Base-by-base conservation (phyloP, 2,113 vertebrate genomes). In the Oryzias melastigma region DNA sequence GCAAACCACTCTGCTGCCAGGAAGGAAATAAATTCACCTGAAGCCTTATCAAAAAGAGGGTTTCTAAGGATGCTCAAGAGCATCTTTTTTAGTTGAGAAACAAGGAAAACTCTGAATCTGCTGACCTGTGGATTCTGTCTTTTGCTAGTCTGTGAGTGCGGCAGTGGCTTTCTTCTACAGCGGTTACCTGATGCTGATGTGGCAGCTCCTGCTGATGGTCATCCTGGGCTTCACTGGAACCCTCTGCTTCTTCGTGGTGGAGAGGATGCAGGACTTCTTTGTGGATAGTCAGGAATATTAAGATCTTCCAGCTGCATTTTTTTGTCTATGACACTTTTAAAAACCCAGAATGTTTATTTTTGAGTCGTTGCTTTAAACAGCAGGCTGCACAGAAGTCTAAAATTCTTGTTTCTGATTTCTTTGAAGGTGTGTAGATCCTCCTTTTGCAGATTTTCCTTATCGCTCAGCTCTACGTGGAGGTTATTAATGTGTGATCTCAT, bases 131-230 rank as follows among this genome's bases (percentile, higher is more conserved):
- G 47, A 62, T 24, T 41, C 7, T 63, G 0, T 44, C n/a, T 14
- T 12, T 4, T 69, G 20, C 63, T 78, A 99, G 97, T 99, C 97
- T 45, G 87, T 99, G 51, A 95, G 93, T 53, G 95, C 97, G 63
- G 96, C 97, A 0, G 75, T 95, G 72, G 96, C 97, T 0, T 99
- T 95, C 85, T 97, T 98, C 94, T 99, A 98, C 93, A 96, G 97
- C 73, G 95, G 97, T 58, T 95, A 97, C 83, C 85, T 98, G 14
- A 88, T 96, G 15, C 88, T 99, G 45, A 93, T 90, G 65, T 99
- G 97, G 97, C 97, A 99, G 66, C 95, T 99, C 19, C 93, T 99
- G 62, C 76, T 95, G 79, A 95, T 99, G 95, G 92, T 96, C 71
- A 5, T 93, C 4, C 86, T 95, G 67, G 96, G 95, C 4, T 96